Percentiles rank a stretch among this genome's conserved stretches.
phyloP scores from a whole-genome alignment of 2,888 invertebrate genomes.

The Spodoptera littoralis region DNA sequence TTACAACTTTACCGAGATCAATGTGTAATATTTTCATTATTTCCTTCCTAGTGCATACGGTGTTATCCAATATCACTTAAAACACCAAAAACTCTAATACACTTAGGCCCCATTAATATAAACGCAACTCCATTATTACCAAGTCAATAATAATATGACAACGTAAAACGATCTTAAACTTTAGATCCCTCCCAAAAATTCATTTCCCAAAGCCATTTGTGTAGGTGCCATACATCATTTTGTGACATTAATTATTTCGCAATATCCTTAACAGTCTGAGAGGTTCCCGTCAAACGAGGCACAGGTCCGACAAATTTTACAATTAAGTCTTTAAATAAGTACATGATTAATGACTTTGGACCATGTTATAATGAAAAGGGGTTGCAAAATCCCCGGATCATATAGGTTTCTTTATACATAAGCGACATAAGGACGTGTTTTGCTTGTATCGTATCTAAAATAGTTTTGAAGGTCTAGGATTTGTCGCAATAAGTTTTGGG shows the following conservation, averaged over 20 bases:
- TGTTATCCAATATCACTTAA: no score
- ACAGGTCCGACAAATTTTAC: slow-evolving; percentile 54
- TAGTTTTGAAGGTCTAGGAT: not conserved
- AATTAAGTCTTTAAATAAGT: slow-evolving; percentile 51
- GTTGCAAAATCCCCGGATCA: slow-evolving; percentile 16
- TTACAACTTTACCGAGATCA: no score
- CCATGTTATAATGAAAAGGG: slow-evolving; percentile 33
- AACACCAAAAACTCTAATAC: no score
- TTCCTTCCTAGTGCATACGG: no score
- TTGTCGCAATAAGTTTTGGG: not conserved
- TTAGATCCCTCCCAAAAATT: slow-evolving; percentile 27
- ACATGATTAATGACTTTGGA: slow-evolving; percentile 51
- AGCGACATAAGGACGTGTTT: slow-evolving; percentile 3
- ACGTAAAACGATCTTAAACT: slow-evolving; percentile 21
- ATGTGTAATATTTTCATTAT: no score
- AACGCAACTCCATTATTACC: no score
- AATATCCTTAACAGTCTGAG: slow-evolving; percentile 40
- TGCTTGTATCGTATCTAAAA: not conserved
- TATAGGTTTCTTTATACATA: slow-evolving; percentile 26
- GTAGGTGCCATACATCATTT: slow-evolving; percentile 42
- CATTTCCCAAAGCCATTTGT: slow-evolving; percentile 26
- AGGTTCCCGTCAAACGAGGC: slow-evolving; percentile 37
- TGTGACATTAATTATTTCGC: slow-evolving; percentile 51
- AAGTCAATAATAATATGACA: slow-evolving; percentile 7
- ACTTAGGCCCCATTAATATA: no score